Evolutionary conservation across 2,888 invertebrate genomes (phyloP).

Genomic region (Calliscelio sp.): DNA sequence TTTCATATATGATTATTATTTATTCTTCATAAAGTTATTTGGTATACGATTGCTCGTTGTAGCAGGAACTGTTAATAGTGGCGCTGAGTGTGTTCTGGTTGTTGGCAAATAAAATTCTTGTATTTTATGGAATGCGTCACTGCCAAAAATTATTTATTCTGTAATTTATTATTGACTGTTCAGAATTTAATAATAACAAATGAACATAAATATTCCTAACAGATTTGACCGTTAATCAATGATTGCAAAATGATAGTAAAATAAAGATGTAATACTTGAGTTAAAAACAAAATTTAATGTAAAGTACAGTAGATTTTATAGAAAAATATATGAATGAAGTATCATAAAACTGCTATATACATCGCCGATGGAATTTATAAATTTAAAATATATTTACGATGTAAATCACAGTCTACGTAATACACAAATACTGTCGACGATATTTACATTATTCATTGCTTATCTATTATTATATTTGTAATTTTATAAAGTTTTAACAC

Average conservation of each 20-base stretch:
- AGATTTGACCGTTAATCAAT: too few relatives aligned
- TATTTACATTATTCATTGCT: constrained; percentile 21
- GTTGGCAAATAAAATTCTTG: constrained; percentile 74
- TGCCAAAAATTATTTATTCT: too few relatives aligned
- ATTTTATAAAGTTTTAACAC: too few relatives aligned
- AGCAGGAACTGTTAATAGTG: constrained; percentile 83
- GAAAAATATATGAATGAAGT: constrained; percentile 33
- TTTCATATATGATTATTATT: constrained; percentile 48
- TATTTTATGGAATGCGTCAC: too few relatives aligned
- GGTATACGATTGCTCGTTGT: constrained; percentile 83
- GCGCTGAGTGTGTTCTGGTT: constrained; percentile 71
- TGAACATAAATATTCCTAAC: too few relatives aligned
- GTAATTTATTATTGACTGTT: neutral
- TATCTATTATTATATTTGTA: too few relatives aligned
- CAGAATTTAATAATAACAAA: too few relatives aligned
- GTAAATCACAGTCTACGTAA: constrained; percentile 53
- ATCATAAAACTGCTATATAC: constrained; percentile 36
- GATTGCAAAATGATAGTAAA: too few relatives aligned
- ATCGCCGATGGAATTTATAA: constrained; percentile 18
- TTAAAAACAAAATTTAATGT: too few relatives aligned
- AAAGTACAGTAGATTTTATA: constrained; percentile 27
- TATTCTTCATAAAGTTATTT: constrained; percentile 80
- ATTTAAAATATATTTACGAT: constrained; percentile 44
- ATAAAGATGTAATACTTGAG: too few relatives aligned
- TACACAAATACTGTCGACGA: constrained; percentile 40